Evolutionary conservation across 2,888 invertebrate species (phyloP).

Genomic region (Papilio elwesi): DNA sequence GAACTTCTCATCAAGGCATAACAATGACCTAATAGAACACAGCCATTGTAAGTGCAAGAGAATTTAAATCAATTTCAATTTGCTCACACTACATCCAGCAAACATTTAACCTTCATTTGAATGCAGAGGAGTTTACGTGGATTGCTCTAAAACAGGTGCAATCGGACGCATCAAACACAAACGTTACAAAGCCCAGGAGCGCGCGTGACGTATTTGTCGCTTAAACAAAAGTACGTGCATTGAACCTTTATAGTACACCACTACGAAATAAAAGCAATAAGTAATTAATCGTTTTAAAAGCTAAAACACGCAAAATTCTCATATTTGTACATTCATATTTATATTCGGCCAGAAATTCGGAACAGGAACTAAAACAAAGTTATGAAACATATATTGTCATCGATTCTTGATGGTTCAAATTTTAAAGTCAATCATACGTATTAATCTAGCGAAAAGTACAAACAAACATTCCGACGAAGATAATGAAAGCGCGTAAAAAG

Average conservation of each 20-base stretch:
- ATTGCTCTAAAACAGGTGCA: conserved; percentile 8
- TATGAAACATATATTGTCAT: too few species aligned
- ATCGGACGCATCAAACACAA: conserved; percentile 13
- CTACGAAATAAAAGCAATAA: too few species aligned
- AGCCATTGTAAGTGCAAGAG: conserved; percentile 11
- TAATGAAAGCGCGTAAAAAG: too few species aligned
- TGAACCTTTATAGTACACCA: neutral
- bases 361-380: too few species aligned
- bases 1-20: neutral
- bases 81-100: conserved; percentile 6
- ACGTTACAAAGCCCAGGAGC: conserved; percentile 15
- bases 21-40: neutral
- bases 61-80: conserved; percentile 21
- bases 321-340: too few species aligned
- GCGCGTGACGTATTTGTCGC: conserved; percentile 18
- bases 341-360: too few species aligned
- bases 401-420: too few species aligned
- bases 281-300: too few species aligned
- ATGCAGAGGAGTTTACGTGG: conserved; percentile 18
- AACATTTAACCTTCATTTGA: conserved; percentile 31
- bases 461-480: too few species aligned
- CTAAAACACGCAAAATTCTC: too few species aligned
- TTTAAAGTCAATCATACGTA: too few species aligned
- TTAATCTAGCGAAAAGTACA: too few species aligned
- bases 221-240: neutral